Evolutionary conservation across 2,888 invertebrate genomes (phyloP).

Genomic region (Tiliacea citrago): DNA sequence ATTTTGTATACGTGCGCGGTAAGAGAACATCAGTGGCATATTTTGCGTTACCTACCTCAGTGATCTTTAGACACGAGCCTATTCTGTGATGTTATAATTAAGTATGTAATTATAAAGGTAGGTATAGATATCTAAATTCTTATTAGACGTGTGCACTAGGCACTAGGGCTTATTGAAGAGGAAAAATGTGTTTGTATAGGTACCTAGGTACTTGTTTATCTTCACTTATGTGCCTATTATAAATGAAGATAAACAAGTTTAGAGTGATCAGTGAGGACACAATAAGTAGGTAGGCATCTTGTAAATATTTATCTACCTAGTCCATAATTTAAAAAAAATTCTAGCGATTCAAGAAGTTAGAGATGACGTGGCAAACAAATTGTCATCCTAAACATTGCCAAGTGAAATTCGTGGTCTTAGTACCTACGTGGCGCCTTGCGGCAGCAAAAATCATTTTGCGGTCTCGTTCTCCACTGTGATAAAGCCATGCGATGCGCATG

Average conservation of each 20-base stretch:
- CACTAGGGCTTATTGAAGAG: conserved; percentile 5
- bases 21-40: not conserved
- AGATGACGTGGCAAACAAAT: not conserved
- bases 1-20: not conserved
- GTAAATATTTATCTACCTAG: not conserved
- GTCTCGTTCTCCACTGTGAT: too few relatives aligned
- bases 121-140: not conserved
- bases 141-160: not conserved
- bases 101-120: not conserved
- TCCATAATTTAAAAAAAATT: too few relatives aligned
- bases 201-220: conserved; percentile 25
- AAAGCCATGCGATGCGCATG: too few relatives aligned
- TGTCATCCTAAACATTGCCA: not conserved
- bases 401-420: not conserved
- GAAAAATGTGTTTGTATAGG: conserved; percentile 29
- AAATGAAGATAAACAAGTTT: conserved; percentile 1
- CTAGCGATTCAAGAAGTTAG: too few relatives aligned
- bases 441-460: not conserved
- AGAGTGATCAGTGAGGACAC: not conserved
- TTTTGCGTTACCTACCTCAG: not conserved
- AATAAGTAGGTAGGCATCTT: not conserved
- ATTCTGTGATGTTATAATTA: conserved; percentile 8
- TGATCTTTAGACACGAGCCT: not conserved
- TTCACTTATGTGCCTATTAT: not conserved
- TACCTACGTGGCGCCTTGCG: not conserved